Conservation (phyloP, 64 coral and sea anemone genomes). For the Orbicella faveolata region DNA sequence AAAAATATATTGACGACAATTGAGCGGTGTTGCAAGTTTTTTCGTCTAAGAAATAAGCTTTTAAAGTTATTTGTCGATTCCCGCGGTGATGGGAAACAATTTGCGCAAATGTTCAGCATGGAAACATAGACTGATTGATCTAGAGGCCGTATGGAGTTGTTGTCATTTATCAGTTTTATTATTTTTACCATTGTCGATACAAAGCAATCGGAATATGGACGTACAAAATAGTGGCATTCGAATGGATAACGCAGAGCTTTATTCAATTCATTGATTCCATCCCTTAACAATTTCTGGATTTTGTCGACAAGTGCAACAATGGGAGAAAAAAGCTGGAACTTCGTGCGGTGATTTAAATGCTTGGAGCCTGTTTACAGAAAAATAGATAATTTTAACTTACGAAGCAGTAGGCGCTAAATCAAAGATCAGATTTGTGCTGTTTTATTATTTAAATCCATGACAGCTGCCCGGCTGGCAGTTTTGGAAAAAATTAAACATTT, state of each 20-base stretch:
- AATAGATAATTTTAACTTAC: neutral
- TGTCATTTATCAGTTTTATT: neutral
- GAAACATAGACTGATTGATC: neutral
- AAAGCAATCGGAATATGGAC: neutral
- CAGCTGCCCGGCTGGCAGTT: neutral
- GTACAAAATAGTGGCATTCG: neutral
- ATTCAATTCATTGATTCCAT: neutral
- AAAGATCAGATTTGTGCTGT: slow-evolving; percentile 31
- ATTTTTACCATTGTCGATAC: neutral
- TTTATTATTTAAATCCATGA: neutral
- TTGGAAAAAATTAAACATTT: neutral
- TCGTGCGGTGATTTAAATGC: neutral
- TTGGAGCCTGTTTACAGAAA: neutral
- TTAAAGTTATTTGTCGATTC: neutral
- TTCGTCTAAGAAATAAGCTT: neutral
- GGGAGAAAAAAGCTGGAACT: neutral
- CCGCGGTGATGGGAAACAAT: neutral
- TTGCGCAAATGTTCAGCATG: neutral
- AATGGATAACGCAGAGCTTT: neutral
- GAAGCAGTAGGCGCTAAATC: neutral
- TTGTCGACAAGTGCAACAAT: too few relatives aligned
- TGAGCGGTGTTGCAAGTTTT: neutral
- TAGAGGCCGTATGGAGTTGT: neutral
- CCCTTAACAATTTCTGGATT: neutral
- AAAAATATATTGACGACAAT: neutral